Evolutionary conservation across 2,797 vertebrate genomes (phyloP).

Genomic region (Cygnus olor): DNA sequence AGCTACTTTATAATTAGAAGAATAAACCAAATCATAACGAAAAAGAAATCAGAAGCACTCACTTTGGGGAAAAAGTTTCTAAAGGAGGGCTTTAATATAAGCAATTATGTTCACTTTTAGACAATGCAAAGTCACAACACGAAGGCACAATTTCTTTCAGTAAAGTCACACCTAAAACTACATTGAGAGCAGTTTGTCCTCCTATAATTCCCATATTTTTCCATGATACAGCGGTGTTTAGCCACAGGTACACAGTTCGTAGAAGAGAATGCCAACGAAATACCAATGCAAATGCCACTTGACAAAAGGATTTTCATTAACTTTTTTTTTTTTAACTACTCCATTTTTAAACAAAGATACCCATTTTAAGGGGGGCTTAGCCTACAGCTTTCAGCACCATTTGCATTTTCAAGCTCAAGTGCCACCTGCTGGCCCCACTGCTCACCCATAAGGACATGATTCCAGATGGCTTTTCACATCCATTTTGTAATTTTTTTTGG

Average conservation of each 20-base stretch:
- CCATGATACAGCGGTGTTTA: background rate
- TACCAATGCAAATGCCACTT: slow-evolving; percentile 32
- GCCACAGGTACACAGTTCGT: background rate
- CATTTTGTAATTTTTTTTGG: background rate
- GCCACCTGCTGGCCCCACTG: slow-evolving; percentile 70
- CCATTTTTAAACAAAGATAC: slow-evolving; percentile 45
- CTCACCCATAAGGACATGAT: slow-evolving; percentile 55
- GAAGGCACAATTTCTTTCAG: background rate
- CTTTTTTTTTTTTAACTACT: slow-evolving; percentile 11
- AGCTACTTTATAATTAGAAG: slow-evolving; percentile 76
- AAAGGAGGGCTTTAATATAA: background rate
- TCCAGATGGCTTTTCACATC: slow-evolving; percentile 43
- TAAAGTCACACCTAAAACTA: background rate
- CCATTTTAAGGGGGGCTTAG: slow-evolving; percentile 57
- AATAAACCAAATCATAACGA: slow-evolving; percentile 67
- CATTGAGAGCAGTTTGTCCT: fast-evolving
- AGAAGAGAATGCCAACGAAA: slow-evolving; percentile 35
- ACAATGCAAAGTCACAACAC: background rate
- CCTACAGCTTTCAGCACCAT: slow-evolving; percentile 42
- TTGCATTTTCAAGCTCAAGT: slow-evolving; percentile 28
- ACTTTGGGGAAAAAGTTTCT: background rate
- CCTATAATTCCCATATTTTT: background rate
- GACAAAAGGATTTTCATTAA: slow-evolving; percentile 35
- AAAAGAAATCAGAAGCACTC: background rate
- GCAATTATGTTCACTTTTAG: background rate